Evolutionary conservation across 2,797 vertebrate species (phyloP), one percentile per base, ranked within the genome.

Genomic region (Cyclopterus lumpus): DNA sequence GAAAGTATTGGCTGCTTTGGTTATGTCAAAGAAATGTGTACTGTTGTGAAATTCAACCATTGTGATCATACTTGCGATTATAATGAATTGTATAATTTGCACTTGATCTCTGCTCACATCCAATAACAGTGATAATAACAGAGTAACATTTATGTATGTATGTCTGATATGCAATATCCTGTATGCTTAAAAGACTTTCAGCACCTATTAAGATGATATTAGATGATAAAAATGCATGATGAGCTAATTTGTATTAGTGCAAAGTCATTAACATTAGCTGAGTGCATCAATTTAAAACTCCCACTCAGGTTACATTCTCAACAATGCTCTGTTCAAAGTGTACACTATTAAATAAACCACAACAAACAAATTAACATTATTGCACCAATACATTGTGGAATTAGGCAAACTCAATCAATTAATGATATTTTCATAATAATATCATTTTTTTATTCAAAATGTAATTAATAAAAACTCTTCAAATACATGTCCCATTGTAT

Each of bases 1-100:
- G 83, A 92, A 89, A 91, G 92, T 74, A 66, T 71, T 44, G 80
- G 54, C 59, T 86, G 86, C 75, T 75, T 84, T 80, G 58, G 69
- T 38, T 32, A 86, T 73, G 86, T 85, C 81, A 86, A 57, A 90
- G 72, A 85, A 74, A 65, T 70, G 73, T 61, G 49, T 67, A 55
- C 61, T 59, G 53, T 61, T 75, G 61, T 63, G 34, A 88, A 85
- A 79, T 65, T 51, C 73, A 77, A 49, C 69, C 61, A 55, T 78
- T 79, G 54, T 66, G 67, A 77, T 77, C 75, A 73, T 34, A 57
- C 75, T 80, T 36, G 14, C 1, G 9, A 70, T 83, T 73, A 71
- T 26, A 66, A 82, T 85, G 64, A 80, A 83, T 65, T 71, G 75
- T 75, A 71, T 83, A 75, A 84, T 72, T 51, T 49, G 22, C 76